A percentile compares a stretch with the other conserved stretches of the same genome.
Conservation (phyloP, 1,140 invertebrate genomes). For the Lordiphosa mommai region DNA sequence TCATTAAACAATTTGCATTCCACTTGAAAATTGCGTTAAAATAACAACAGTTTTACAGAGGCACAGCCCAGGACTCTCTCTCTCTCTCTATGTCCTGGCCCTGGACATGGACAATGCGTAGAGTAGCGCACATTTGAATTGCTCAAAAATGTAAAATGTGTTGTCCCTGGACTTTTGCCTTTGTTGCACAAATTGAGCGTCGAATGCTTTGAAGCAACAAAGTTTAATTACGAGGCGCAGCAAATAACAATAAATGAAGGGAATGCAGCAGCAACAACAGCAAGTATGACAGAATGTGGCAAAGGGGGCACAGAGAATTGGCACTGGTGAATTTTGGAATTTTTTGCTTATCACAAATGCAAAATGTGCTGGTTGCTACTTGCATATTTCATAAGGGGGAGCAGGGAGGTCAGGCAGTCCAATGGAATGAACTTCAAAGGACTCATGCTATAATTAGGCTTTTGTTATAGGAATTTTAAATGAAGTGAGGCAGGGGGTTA, state of each 20-base stretch:
- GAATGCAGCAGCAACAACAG: background rate
- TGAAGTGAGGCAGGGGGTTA: constrained; percentile 1
- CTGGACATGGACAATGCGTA: constrained; percentile 39
- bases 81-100: background rate
- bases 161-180: constrained; percentile 43
- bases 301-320: constrained; percentile 3
- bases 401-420: background rate
- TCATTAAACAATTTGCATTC: constrained; percentile 79
- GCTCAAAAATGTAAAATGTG: constrained; percentile 66
- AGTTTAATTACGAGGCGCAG: constrained; percentile 62
- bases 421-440: constrained; percentile 18
- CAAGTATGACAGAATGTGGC: constrained; percentile 1
- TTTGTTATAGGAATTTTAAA: constrained; percentile 11
- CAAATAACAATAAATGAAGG: background rate
- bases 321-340: background rate
- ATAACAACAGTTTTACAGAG: constrained; percentile 75
- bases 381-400: constrained; percentile 2
- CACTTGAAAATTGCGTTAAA: constrained; percentile 79
- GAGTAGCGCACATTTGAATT: constrained; percentile 56
- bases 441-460: constrained; percentile 11
- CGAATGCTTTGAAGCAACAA: constrained; percentile 71
- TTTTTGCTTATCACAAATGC: constrained; percentile 23
- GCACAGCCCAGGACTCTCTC: constrained; percentile 13
- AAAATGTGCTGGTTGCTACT: constrained; percentile 35
- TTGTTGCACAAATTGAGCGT: constrained; percentile 74